Evolutionary conservation across 2,113 vertebrate genomes (phyloP).

Genomic region (Gavia stellata): DNA sequence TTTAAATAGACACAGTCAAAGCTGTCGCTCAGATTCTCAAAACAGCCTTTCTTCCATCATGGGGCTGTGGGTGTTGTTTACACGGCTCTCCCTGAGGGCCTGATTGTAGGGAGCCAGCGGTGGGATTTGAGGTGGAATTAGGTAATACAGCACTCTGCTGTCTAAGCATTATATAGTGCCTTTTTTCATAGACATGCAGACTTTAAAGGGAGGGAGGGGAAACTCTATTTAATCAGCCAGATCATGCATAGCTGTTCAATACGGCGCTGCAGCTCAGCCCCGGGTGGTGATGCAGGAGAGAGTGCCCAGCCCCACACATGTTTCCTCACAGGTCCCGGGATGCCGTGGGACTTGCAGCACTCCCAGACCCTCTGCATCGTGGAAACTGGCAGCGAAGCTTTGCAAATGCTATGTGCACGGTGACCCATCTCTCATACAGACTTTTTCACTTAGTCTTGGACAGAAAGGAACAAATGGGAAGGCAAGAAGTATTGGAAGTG

Average conservation of each 20-base stretch:
- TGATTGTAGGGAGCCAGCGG: rapidly evolving
- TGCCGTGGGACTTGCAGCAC: background rate
- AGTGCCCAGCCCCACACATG: rapidly evolving
- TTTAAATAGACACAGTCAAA: background rate
- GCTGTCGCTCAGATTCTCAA: background rate
- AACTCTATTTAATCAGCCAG: background rate
- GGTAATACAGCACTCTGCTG: background rate
- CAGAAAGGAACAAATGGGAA: background rate
- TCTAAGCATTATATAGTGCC: background rate
- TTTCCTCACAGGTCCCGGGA: background rate
- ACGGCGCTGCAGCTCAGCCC: rapidly evolving
- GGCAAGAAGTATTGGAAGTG: background rate
- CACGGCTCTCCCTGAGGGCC: background rate
- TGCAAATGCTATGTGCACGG: background rate
- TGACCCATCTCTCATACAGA: background rate
- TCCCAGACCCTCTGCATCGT: background rate
- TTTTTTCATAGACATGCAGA: background rate
- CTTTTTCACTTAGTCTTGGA: background rate
- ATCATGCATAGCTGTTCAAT: background rate
- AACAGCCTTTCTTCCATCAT: background rate
- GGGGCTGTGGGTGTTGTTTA: background rate
- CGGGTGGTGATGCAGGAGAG: background rate
- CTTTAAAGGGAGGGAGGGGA: background rate
- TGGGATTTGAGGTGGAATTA: background rate
- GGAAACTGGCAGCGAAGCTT: background rate